Conservation (phyloP, 1,140 invertebrate genomes). For the Megathymus violae region DNA sequence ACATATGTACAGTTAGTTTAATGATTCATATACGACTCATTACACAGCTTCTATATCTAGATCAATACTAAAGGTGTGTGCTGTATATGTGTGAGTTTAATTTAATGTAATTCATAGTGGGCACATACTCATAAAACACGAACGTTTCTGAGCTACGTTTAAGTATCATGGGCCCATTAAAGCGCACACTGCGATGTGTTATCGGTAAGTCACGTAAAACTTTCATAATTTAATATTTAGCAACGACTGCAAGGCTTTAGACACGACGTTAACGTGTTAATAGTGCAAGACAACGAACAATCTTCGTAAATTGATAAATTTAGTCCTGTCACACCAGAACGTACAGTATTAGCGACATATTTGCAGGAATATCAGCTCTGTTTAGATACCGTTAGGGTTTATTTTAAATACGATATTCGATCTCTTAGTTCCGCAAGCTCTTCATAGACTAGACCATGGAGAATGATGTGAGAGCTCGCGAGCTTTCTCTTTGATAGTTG, state of each 20-base stretch:
- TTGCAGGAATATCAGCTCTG: constrained; percentile 38
- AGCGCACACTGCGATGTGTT: constrained; percentile 32
- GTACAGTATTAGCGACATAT: constrained; percentile 42
- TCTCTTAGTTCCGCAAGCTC: constrained; percentile 57
- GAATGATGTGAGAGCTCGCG: constrained; percentile 80
- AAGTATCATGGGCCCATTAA: constrained; percentile 36
- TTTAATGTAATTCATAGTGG: constrained; percentile 7
- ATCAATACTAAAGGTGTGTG: too few species aligned
- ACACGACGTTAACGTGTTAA: constrained; percentile 75
- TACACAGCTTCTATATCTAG: too few species aligned
- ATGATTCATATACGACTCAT: too few species aligned
- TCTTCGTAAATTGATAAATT: constrained; percentile 80
- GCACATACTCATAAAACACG: constrained; percentile 26
- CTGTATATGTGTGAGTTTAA: too few species aligned
- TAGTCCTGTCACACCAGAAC: constrained; percentile 64
- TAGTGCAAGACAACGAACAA: constrained; percentile 72
- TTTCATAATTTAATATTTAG: constrained; percentile 71
- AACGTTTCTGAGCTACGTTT: constrained; percentile 15
- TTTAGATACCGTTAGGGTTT: constrained; percentile 21
- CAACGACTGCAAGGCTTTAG: constrained; percentile 52
- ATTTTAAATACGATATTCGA: constrained; percentile 28
- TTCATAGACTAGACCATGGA: constrained; percentile 72
- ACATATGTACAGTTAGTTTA: too few species aligned
- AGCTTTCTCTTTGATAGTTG: constrained; percentile 81
- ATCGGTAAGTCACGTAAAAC: constrained; percentile 45